These are phyloP conservation scores for Ectemnius cavifrons DNA, from an alignment of 2,888 invertebrate species.

Conservation along the genomic window DNA sequence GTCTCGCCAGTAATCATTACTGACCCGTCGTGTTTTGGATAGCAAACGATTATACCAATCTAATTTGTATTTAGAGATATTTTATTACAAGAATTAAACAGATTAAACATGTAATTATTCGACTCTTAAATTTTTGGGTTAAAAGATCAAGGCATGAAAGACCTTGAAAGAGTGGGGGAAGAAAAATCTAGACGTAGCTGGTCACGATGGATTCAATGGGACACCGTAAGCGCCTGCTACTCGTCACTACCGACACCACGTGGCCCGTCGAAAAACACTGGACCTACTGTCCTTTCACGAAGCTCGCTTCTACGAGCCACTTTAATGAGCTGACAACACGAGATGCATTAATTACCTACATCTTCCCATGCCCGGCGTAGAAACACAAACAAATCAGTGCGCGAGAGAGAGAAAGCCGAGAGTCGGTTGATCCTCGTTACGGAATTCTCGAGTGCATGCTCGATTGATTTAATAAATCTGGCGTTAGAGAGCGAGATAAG, in stretches of 20 bases:
- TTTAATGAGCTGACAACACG: conserved; percentile 60
- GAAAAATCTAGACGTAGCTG: conserved; percentile 29
- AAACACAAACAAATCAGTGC: neutral
- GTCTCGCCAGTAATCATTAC: too few species aligned
- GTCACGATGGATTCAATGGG: conserved; percentile 53
- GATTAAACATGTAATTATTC: too few species aligned
- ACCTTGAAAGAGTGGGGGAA: neutral
- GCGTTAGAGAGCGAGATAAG: neutral
- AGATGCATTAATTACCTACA: conserved; percentile 59
- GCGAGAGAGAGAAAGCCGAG: neutral
- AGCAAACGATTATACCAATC: too few species aligned
- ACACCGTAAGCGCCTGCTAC: conserved; percentile 63
- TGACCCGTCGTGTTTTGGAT: too few species aligned
- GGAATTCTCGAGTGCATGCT: neutral
- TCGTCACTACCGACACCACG: conserved; percentile 70
- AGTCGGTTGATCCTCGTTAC: conserved; percentile 4
- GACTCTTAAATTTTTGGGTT: too few species aligned
- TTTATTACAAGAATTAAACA: too few species aligned
- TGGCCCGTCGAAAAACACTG: conserved; percentile 68
- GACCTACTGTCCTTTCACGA: conserved; percentile 64
- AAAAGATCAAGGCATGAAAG: too few species aligned
- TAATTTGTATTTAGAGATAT: too few species aligned
- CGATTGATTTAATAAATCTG: conserved; percentile 4
- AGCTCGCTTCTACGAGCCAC: conserved; percentile 55
- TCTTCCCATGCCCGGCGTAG: conserved; percentile 1